Percentiles rank a stretch among this genome's conserved stretches.
phyloP scores from a whole-genome alignment of 2,888 invertebrate genomes.

The Pristionchus arcanus region DNA sequence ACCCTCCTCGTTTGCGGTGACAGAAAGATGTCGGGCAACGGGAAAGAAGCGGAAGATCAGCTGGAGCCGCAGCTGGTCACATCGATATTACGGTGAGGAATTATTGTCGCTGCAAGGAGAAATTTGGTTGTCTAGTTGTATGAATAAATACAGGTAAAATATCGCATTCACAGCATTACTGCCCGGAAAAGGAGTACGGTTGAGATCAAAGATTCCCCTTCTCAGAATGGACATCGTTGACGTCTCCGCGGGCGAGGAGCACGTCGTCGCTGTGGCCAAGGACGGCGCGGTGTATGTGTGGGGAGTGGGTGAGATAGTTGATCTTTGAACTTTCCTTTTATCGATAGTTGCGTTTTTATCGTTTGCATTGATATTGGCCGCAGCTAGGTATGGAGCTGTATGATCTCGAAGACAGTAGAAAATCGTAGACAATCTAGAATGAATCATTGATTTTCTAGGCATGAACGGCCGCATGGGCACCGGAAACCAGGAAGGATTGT shows the following conservation, averaged over 20 bases:
- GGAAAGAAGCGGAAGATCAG: conserved; percentile 61
- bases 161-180: too few relatives aligned
- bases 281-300: conserved; percentile 85
- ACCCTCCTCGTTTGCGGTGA: conserved; percentile 86
- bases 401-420: too few relatives aligned
- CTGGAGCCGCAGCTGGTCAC: conserved; percentile 57
- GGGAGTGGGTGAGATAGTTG: conserved; percentile 82
- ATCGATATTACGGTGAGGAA: conserved; percentile 46
- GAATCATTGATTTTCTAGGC: background rate
- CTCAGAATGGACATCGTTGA: conserved; percentile 82
- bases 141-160: too few relatives aligned
- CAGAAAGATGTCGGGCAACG: conserved; percentile 80
- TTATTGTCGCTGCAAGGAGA: too few relatives aligned
- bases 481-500: conserved; percentile 82
- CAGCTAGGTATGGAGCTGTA: background rate
- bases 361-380: background rate
- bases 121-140: too few relatives aligned
- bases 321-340: too few relatives aligned
- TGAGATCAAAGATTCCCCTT: background rate
- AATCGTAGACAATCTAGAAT: too few relatives aligned
- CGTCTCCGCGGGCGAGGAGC: conserved; percentile 84
- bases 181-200: too few relatives aligned
- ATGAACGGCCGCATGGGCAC: conserved; percentile 83
- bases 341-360: too few relatives aligned
- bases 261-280: conserved; percentile 84